Evolutionary conservation across 1,140 invertebrate genomes (phyloP), one percentile per base, ranked within the genome.

Genomic region (Tetramorium simillimum): DNA sequence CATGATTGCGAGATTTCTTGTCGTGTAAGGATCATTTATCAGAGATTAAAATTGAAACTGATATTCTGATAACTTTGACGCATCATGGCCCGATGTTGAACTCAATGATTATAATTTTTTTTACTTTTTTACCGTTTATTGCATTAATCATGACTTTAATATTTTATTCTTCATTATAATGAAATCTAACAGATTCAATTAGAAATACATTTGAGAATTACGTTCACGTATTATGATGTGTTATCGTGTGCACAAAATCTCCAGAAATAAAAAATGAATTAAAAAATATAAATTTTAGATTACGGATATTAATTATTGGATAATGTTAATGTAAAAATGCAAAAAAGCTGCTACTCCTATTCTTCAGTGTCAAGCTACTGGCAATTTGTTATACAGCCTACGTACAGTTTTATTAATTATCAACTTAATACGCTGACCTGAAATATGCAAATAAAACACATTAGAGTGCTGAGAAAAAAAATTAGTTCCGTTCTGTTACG

Each of bases 401-500:
- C 9, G 51, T 53, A 21, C 0, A 37, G 16, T 67, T 24, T 69
- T 18, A 28, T 24, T 69, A 53, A 80, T 69, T 40, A 56, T 80
- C 1, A 33, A 24, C 9, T 40, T 16, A 3, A 9, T 37, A 80
- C 40, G 21, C 63, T 24, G 33, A 80, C 33, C 62, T 40, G 46
- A 80, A 69, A 69, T 67, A 69, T 69, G 46, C n/a, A 63, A 51
- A 69, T 53, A 9, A 69, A 62, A 78, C 16, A 10, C 56, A 62
- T 77, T 63, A 80, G n/a, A 51, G 18, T 28, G 28, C 28, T 40
- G 7, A 37, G 16, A 67, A 69, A 46, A 33, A 65, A 69, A 46
- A 56, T 80, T 80, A 56, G 62, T 80, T 80, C 77, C 77, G 63
- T 80, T 4, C 77, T 80, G 46, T 53, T 80, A 80, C 69, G 65